phyloP scores from a whole-genome alignment of 2,113 vertebrate genomes.

The Ceyx cyanopectus region DNA sequence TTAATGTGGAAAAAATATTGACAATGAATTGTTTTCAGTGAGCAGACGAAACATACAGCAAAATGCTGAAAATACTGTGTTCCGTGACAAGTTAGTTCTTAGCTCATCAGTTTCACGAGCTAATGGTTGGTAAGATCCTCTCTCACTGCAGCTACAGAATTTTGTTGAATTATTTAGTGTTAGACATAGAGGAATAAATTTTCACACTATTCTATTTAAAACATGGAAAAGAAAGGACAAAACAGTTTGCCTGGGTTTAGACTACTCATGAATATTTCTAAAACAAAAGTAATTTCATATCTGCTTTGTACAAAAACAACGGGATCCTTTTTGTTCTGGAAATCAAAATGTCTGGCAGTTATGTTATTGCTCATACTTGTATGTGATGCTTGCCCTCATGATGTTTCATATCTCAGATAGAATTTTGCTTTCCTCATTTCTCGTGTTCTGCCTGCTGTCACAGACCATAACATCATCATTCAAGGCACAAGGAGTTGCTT shows the following conservation, averaged over 20 bases:
- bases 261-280: neutral
- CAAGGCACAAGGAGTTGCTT: neutral
- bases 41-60: neutral
- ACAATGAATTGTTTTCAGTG: neutral
- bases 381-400: neutral
- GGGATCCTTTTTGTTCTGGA: neutral
- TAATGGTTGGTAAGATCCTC: neutral
- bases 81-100: neutral
- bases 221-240: neutral
- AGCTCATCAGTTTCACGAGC: neutral
- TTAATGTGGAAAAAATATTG: neutral
- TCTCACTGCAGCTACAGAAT: neutral
- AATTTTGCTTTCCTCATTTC: slow-evolving; percentile 36
- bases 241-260: neutral
- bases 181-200: neutral
- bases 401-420: neutral
- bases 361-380: neutral
- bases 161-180: neutral
- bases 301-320: neutral
- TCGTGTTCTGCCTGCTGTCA: neutral
- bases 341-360: neutral
- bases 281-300: neutral
- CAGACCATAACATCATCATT: neutral
- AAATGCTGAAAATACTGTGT: neutral
- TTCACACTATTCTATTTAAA: neutral